phyloP scores from a whole-genome alignment of 30 jellyfish, hydroid and myxozoan species.

The Aurelia aurita complex sp. Pacific region DNA sequence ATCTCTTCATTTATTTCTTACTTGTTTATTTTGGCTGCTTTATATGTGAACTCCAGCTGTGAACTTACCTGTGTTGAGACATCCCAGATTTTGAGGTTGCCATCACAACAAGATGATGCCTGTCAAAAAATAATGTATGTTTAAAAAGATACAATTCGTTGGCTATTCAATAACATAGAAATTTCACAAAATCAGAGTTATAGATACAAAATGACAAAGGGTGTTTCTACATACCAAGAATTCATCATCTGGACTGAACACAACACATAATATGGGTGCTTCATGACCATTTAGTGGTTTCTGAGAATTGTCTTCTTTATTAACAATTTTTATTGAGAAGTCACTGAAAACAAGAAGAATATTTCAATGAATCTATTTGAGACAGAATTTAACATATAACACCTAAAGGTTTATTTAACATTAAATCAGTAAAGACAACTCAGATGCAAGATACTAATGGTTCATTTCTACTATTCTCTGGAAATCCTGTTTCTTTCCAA shows the following conservation, averaged over 20 bases:
- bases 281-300: slow-evolving; percentile 76
- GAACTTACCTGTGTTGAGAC: slow-evolving; percentile 67
- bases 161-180: too few relatives aligned
- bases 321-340: slow-evolving; percentile 56
- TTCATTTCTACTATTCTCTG: too few relatives aligned
- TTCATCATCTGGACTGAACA: slow-evolving; percentile 58
- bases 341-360: slow-evolving; percentile 50
- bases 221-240: slow-evolving; percentile 53
- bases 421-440: not conserved
- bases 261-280: slow-evolving; percentile 81
- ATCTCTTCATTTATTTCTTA: too few relatives aligned
- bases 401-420: too few relatives aligned
- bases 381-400: too few relatives aligned
- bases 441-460: not conserved
- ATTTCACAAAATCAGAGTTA: too few relatives aligned
- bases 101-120: slow-evolving; percentile 94
- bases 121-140: not conserved
- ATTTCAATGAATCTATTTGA: too few relatives aligned
- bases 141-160: not conserved
- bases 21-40: too few relatives aligned
- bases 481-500: too few relatives aligned
- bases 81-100: slow-evolving; percentile 77
- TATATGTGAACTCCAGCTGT: too few relatives aligned
- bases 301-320: slow-evolving; percentile 53
- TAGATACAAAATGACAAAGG: not conserved